Evolutionary conservation across 2,797 vertebrate species (phyloP).

Genomic region (Crenichthys baileyi): DNA sequence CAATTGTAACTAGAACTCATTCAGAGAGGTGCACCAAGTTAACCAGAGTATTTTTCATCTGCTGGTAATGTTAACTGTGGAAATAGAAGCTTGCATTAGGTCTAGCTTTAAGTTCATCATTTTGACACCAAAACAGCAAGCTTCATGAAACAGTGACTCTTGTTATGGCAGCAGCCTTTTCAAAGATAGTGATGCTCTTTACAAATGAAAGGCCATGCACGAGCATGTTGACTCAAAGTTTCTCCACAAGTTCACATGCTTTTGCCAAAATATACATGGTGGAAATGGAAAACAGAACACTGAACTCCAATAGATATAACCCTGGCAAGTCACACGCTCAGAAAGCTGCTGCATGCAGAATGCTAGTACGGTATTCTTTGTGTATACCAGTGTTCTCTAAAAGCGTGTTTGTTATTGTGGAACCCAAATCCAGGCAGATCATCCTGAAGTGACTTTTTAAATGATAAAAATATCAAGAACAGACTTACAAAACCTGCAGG

Average conservation of each 20-base stretch:
- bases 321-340: background rate
- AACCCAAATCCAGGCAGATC: background rate
- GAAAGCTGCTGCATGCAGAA: background rate
- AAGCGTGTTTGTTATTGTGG: background rate
- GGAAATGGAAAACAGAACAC: too few relatives aligned
- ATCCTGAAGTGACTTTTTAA: background rate
- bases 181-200: background rate
- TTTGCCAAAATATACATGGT: too few relatives aligned
- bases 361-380: background rate
- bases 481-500: constrained; percentile 2
- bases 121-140: background rate
- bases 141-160: background rate
- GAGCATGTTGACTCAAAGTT: background rate
- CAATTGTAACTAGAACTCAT: constrained; percentile 20
- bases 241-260: background rate
- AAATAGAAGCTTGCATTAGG: background rate
- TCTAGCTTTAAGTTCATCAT: background rate
- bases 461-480: background rate
- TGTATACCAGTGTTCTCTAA: too few relatives aligned
- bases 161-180: background rate
- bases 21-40: background rate
- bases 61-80: background rate
- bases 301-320: background rate
- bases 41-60: background rate
- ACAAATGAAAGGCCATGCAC: background rate